Evolutionary conservation across 1,140 invertebrate genomes (phyloP), one percentile per base, ranked within the genome.

Genomic region (Pachypsylla venusta): DNA sequence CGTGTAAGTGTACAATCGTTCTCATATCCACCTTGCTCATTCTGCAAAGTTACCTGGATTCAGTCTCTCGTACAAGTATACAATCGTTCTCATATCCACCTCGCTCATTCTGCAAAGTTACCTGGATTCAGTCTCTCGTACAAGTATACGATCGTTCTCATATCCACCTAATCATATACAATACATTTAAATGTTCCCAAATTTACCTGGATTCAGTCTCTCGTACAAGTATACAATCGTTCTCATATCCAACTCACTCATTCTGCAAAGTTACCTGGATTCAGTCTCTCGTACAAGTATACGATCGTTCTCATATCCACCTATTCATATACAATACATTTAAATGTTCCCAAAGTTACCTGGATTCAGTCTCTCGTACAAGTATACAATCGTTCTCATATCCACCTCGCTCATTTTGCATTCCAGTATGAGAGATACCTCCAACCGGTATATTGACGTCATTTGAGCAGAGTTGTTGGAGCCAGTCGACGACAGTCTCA

Each of bases 1-100:
- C 62, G 59, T 2, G 89, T 89, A 54, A 99, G 73, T 64, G 90
- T 94, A 73, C 93, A 98, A 74, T 99, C 96, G 71, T 98, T 98
- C 75, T 98, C 94, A 73, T 97, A 98, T 19, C 96, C 96, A 16
- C 96, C 96, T 13, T n/a, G n/a, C n/a, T n/a, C n/a, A n/a, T n/a
- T n/a, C n/a, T n/a, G n/a, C n/a, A n/a, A n/a, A n/a, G n/a, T n/a
- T n/a, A n/a, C n/a, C n/a, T n/a, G n/a, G n/a, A n/a, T n/a, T n/a
- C n/a, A n/a, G 35, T 40, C 61, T 63, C 62, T 10, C 62, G 59
- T 2, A 89, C 89, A 54, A 99, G 73, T 64, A 90, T 94, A 73
- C 93, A 98, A 74, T 99, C 96, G 71, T 98, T 98, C 75, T 98
- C 94, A 73, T 97, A 98, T 19, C 96, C 96, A 16, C 96, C 96